phyloP scores from a whole-genome alignment of 2,888 invertebrate genomes.

The Machimus atricapillus region DNA sequence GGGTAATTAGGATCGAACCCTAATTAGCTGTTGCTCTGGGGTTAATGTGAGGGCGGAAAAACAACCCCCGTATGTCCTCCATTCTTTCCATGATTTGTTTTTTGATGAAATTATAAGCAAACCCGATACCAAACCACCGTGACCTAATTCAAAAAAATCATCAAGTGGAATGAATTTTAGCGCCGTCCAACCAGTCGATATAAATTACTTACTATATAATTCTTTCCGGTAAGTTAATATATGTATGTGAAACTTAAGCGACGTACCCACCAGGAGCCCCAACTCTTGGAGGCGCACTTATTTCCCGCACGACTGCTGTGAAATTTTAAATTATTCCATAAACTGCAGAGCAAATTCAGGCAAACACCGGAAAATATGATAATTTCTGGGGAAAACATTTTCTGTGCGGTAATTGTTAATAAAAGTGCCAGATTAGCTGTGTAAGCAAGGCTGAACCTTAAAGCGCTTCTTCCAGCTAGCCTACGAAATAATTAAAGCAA shows the following conservation, averaged over 20 bases:
- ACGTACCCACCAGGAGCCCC: neutral
- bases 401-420: neutral
- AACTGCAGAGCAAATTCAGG: neutral
- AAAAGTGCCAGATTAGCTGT: neutral
- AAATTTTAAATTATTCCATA: neutral
- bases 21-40: neutral
- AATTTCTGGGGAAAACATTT: neutral
- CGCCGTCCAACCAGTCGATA: neutral
- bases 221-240: neutral
- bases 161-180: neutral
- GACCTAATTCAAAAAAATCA: neutral
- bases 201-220: neutral
- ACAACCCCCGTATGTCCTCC: neutral
- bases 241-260: neutral
- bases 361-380: neutral
- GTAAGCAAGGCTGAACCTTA: neutral
- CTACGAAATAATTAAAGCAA: neutral
- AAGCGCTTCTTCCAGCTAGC: neutral
- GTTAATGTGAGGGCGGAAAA: neutral
- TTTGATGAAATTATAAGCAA: neutral
- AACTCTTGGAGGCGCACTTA: neutral
- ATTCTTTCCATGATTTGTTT: neutral
- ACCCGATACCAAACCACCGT: neutral
- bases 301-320: neutral
- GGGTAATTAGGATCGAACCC: neutral